phyloP scores from a whole-genome alignment of 2,113 vertebrate species.

The Mesembrinibis cayennensis region DNA sequence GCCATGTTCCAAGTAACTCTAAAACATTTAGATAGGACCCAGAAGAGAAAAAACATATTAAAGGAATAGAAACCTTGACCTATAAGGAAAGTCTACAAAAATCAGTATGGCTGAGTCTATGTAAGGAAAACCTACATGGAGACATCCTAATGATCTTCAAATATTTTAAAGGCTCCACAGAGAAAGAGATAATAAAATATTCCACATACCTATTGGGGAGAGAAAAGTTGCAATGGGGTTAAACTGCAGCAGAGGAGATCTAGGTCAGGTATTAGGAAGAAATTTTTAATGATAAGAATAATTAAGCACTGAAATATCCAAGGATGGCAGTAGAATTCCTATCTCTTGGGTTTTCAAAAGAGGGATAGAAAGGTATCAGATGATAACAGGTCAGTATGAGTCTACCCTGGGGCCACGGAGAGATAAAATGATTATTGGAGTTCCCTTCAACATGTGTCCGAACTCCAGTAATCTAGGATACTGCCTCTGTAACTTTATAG shows the following conservation, averaged over 20 bases:
- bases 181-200: background rate
- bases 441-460: background rate
- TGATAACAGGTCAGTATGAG: background rate
- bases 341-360: background rate
- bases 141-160: background rate
- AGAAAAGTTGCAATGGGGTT: background rate
- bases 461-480: background rate
- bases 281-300: background rate
- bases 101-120: background rate
- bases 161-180: background rate
- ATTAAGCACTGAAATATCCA: background rate
- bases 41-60: background rate
- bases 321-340: background rate
- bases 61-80: background rate
- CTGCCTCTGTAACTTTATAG: background rate
- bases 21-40: background rate
- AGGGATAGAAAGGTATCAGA: background rate
- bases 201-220: fast-evolving
- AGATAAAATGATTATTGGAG: background rate
- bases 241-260: background rate
- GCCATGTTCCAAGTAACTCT: background rate
- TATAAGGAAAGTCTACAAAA: background rate
- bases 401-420: fast-evolving
- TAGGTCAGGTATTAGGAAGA: background rate
- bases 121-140: background rate